These are phyloP conservation scores for Urocyon cinereoargenteus DNA, from an alignment of 2,797 vertebrate species.

Conservation along the genomic window DNA sequence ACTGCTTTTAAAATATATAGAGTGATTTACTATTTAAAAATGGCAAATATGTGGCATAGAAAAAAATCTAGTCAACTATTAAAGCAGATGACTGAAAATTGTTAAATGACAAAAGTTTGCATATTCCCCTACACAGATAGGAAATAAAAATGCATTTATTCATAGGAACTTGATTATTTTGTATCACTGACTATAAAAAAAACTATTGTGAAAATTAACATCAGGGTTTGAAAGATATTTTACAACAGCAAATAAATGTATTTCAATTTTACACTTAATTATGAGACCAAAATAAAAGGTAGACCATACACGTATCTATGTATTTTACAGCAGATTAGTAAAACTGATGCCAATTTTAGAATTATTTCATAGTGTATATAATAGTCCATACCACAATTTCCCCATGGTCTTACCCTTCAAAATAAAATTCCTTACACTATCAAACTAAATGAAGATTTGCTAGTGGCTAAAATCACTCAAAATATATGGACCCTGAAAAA, in stretches of 20 bases:
- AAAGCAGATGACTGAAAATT: conserved; percentile 15
- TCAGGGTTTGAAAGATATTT: conserved; percentile 58
- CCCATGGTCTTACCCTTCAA: conserved; percentile 59
- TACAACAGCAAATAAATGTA: conserved; percentile 71
- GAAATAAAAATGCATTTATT: conserved; percentile 58
- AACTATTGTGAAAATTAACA: conserved; percentile 59
- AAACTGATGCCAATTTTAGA: conserved; percentile 54
- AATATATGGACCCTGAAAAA: conserved; percentile 57
- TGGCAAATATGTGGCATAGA: conserved; percentile 69
- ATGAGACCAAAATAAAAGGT: conserved; percentile 64
- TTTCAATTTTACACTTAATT: conserved; percentile 76
- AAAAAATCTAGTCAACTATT: conserved; percentile 68
- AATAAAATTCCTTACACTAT: conserved; percentile 52
- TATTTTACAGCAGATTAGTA: conserved; percentile 69
- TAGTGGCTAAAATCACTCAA: conserved; percentile 69
- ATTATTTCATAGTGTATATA: conserved; percentile 66
- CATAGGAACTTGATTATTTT: conserved; percentile 66
- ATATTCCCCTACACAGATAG: conserved; percentile 69
- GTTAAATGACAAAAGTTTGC: conserved; percentile 60
- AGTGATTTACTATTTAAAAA: conserved; percentile 77
- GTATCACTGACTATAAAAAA: conserved; percentile 45
- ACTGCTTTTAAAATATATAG: conserved; percentile 83
- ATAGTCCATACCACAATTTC: conserved; percentile 73
- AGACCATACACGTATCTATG: conserved; percentile 60
- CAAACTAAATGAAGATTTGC: conserved; percentile 72